phyloP scores from a whole-genome alignment of 2,888 invertebrate species.

The Pseudeuparius sepicola region DNA sequence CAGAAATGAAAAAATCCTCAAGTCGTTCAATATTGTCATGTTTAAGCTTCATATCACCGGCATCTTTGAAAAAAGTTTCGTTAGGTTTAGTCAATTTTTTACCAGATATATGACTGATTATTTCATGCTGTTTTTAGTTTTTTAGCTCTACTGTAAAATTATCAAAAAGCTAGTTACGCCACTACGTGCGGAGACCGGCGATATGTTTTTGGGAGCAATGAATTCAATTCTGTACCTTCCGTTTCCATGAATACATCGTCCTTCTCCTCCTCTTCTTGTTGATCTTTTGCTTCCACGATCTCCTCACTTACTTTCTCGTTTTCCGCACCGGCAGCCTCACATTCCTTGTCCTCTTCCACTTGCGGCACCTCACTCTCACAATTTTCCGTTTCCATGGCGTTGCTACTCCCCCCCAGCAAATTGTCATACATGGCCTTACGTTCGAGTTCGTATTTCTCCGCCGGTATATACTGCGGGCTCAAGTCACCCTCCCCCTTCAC shows the following conservation, averaged over 20 bases:
- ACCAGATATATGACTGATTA: no score
- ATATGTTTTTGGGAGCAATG: no score
- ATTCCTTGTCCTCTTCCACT: not conserved
- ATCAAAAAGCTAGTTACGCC: no score
- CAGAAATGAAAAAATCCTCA: no score
- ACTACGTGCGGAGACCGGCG: no score
- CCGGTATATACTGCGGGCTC: conserved; percentile 40
- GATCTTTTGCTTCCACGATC: conserved; percentile 13
- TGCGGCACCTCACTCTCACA: conserved; percentile 3
- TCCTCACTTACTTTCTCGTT: conserved; percentile 26
- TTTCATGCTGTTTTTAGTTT: no score
- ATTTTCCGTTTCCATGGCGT: not conserved
- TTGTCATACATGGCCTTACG: conserved; percentile 39
- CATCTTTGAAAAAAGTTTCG: no score
- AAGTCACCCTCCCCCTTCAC: conserved; percentile 34
- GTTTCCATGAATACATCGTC: conserved; percentile 5
- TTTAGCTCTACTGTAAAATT: no score
- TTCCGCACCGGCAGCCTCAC: conserved; percentile 8
- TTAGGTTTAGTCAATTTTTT: no score
- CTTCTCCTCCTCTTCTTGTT: conserved; percentile 12
- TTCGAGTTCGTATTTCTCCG: conserved; percentile 40
- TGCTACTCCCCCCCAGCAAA: conserved; percentile 33
- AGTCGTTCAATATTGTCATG: no score
- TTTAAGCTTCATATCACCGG: no score
- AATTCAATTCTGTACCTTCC: no score